Conservation (phyloP, 2,797 vertebrate genomes). For the Cyclura pinguis region DNA sequence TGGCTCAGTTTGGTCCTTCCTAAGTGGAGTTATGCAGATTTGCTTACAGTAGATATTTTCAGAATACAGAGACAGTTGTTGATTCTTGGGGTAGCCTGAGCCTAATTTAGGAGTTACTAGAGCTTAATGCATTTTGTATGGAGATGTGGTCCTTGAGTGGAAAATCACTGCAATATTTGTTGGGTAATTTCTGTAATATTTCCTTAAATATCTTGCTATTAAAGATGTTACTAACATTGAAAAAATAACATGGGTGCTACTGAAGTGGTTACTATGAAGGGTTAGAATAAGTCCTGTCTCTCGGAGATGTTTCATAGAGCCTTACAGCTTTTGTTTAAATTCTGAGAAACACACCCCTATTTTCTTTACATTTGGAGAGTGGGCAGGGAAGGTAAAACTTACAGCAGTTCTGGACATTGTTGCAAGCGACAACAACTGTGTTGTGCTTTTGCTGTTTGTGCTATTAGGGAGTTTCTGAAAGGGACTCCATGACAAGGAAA, state of each 20-base stretch:
- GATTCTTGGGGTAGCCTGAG: conserved; percentile 20
- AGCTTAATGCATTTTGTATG: conserved; percentile 31
- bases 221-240: background rate
- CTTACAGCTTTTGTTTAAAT: background rate
- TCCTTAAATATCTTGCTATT: background rate
- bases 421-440: background rate
- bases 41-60: background rate
- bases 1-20: background rate
- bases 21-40: too few species aligned
- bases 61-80: background rate
- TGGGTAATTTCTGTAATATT: background rate
- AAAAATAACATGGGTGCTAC: background rate
- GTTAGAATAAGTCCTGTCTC: background rate
- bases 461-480: background rate
- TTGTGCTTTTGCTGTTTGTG: background rate
- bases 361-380: background rate
- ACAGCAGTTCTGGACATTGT: background rate
- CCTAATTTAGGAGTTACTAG: background rate
- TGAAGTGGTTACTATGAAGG: background rate
- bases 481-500: background rate
- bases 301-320: conserved; percentile 39
- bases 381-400: background rate
- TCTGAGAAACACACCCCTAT: background rate
- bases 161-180: conserved; percentile 25
- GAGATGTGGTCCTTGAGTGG: background rate